Evolutionary conservation across 2,797 vertebrate genomes (phyloP), one percentile per base, ranked within the genome.

Genomic region (Streptopelia turtur): DNA sequence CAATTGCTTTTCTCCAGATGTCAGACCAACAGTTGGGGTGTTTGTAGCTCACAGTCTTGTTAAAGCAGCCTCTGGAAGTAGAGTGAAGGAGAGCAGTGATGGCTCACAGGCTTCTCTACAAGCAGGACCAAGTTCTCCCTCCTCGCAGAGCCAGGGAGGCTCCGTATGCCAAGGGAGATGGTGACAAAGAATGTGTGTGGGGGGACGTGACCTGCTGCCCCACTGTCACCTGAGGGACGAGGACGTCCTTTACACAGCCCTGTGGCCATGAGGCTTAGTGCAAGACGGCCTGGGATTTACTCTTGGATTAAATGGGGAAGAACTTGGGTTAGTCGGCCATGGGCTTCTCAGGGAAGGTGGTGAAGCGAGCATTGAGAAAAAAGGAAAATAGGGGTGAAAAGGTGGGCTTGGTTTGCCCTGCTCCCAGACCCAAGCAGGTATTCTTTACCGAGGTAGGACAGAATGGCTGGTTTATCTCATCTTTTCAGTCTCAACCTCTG

Each of bases 181-280:
- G 4, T 65, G 50, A 52, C 50, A 24, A n/a, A 61, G 33, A 65
- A 45, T 3, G 0, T 0, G 0, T 9, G 12, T 3, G 11, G 24
- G 10, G 24, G 2, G 60, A 45, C 9, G 43, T 83, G 63, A 33
- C 59, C n/a, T 41, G 11, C 75, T 94, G 75, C 59, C 39, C 68
- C 49, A 33, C 55, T 10, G 11, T 69, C 78, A 50, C 70, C 50
- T 39, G 50, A 77, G 80, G 53, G 71, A 50, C 45, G 41, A 70
- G 55, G 68, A 37, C 9, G 55, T 79, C 52, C 59, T 90, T 63
- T n/a, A 65, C 20, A 0, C 0, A 88, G 76, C 33, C 41, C 28
- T 76, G 35, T 56, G 59, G 28, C 50, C 31, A 3, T 21, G 23
- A 59, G 65, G 31, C 50, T 94, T 71, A n/a, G 37, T n/a, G 50